Conservation (phyloP, 2,888 invertebrate genomes). For the Melanostoma scalare region DNA sequence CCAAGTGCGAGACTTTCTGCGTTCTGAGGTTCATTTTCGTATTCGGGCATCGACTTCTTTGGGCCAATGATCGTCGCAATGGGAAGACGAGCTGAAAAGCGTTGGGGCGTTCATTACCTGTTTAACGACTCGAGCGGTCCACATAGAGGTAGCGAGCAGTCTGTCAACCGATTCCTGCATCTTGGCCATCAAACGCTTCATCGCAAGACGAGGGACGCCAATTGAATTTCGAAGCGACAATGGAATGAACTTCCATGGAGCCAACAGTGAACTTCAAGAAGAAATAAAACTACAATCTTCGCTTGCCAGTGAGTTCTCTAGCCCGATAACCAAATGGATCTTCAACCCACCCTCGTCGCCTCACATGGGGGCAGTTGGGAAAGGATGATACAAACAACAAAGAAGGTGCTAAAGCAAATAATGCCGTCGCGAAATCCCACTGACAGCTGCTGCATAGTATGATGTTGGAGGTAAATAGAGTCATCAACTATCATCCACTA, state of each 20-base stretch:
- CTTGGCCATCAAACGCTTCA: not conserved
- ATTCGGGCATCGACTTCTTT: too few relatives aligned
- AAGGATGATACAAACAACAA: constrained; percentile 56
- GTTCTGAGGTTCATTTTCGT: too few relatives aligned
- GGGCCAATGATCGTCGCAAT: not conserved
- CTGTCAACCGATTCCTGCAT: not conserved
- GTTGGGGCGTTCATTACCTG: too few relatives aligned
- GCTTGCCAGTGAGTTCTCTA: constrained; percentile 26
- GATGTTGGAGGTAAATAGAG: too few relatives aligned
- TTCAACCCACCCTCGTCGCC: not conserved
- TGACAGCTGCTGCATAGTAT: too few relatives aligned
- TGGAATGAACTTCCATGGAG: constrained; percentile 70
- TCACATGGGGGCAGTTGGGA: constrained; percentile 51
- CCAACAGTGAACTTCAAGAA: constrained; percentile 45
- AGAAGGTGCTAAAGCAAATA: constrained; percentile 67
- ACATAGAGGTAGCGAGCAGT: too few relatives aligned
- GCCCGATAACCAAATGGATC: not conserved
- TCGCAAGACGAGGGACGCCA: constrained; percentile 51
- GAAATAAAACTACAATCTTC: not conserved
- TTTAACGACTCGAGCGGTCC: too few relatives aligned
- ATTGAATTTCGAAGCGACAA: constrained; percentile 59
- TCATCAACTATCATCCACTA: too few relatives aligned
- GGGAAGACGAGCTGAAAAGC: too few relatives aligned
- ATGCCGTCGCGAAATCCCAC: too few relatives aligned
- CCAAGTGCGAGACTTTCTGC: too few relatives aligned